These are phyloP conservation scores for Pharmacophagus antenor DNA, from an alignment of 2,888 invertebrate genomes.

Conservation along the genomic window DNA sequence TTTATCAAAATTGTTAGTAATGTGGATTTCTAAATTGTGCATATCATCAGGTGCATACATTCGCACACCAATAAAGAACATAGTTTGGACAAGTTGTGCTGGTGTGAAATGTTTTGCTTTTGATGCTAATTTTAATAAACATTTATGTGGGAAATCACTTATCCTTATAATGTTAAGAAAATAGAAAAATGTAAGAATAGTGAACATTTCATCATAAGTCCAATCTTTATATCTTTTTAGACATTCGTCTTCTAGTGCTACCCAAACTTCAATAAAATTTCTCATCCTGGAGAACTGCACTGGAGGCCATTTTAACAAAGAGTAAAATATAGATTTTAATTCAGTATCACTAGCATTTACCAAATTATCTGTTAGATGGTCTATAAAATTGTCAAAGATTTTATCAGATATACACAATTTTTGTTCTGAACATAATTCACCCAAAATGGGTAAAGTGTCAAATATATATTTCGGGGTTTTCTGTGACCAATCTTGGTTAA, in stretches of 20 bases:
- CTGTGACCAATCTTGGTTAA: conserved; percentile 53
- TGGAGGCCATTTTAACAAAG: conserved; percentile 75
- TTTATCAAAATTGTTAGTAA: conserved; percentile 72
- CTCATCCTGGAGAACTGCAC: conserved; percentile 73
- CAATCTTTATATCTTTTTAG: conserved; percentile 66
- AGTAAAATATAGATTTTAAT: conserved; percentile 74
- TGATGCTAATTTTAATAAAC: conserved; percentile 77
- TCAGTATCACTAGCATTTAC: conserved; percentile 80
- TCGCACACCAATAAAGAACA: conserved; percentile 84
- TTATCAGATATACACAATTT: conserved; percentile 57
- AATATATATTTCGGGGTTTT: conserved; percentile 50
- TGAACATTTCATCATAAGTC: conserved; percentile 78
- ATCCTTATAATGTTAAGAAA: conserved; percentile 76
- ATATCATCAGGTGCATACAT: conserved; percentile 80
- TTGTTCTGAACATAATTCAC: conserved; percentile 54
- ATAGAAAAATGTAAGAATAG: conserved; percentile 84
- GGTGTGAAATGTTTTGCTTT: conserved; percentile 82
- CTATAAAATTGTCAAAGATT: conserved; percentile 66
- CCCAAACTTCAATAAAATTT: conserved; percentile 84
- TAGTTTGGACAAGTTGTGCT: conserved; percentile 83
- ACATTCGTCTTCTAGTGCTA: conserved; percentile 84
- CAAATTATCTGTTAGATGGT: conserved; percentile 73
- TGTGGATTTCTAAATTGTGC: conserved; percentile 83
- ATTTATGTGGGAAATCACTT: conserved; percentile 78
- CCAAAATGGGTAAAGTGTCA: conserved; percentile 54